Percentiles rank a stretch among this genome's conserved stretches.
phyloP scores from a whole-genome alignment of 1,140 invertebrate species.

The Drosophila chauvacae region DNA sequence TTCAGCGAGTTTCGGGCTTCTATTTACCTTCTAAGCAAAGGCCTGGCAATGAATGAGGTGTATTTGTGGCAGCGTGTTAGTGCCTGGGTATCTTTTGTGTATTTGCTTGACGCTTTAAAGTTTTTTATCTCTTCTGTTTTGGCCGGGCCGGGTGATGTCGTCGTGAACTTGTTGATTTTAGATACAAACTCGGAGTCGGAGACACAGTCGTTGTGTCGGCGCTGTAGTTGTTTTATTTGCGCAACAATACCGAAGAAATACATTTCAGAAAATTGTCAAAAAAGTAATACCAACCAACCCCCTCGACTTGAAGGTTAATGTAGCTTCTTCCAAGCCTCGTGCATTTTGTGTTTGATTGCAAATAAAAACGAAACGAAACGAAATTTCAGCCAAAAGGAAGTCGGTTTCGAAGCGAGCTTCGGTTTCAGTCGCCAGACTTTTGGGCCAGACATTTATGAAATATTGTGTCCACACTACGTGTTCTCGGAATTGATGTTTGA shows the following conservation, averaged over 20 bases:
- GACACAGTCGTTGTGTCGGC: constrained; percentile 23
- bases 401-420: constrained; percentile 3
- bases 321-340: constrained; percentile 62
- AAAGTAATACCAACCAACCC: constrained; percentile 42
- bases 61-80: constrained; percentile 24
- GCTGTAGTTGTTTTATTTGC: constrained; percentile 67
- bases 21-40: constrained; percentile 69
- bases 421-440: constrained; percentile 35
- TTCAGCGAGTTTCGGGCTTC: constrained; percentile 31
- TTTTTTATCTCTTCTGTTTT: constrained; percentile 69
- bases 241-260: constrained; percentile 51
- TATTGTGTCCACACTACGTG: constrained; percentile 55
- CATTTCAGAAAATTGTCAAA: constrained; percentile 70
- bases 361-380: constrained; percentile 51
- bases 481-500: constrained; percentile 54
- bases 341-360: constrained; percentile 73
- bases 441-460: constrained; percentile 49
- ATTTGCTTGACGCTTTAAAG: constrained; percentile 70
- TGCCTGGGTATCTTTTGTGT: constrained; percentile 46
- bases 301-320: constrained; percentile 74
- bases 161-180: constrained; percentile 81
- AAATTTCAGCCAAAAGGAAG: constrained; percentile 41
- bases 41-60: constrained; percentile 65
- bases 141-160: constrained; percentile 55
- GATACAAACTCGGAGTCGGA: constrained; percentile 61